A percentile compares a stretch with the other conserved stretches of the same genome.
phyloP scores from a whole-genome alignment of 1,140 invertebrate genomes.

The Pygmarrhopalites habei region DNA sequence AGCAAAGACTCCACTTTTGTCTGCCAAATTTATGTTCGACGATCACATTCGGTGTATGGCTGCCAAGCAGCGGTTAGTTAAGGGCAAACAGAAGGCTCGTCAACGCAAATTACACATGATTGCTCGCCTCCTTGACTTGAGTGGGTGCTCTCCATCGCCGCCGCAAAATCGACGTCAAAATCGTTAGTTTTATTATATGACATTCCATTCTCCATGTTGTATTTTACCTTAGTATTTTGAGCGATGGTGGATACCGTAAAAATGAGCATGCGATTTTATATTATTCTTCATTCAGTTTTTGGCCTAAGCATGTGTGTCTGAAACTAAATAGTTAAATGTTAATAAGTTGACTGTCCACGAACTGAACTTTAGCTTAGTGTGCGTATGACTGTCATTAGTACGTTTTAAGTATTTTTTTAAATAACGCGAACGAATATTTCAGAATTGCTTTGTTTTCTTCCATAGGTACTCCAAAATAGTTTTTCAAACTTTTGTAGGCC shows the following conservation, averaged over 20 bases:
- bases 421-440: too few species aligned
- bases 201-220: background rate
- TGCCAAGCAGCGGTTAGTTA: conserved; percentile 76
- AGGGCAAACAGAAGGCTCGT: conserved; percentile 86
- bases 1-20: conserved; percentile 68
- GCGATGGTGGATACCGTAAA: background rate
- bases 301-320: background rate
- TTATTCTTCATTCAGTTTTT: background rate
- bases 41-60: conserved; percentile 98
- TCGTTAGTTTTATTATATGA: conserved; percentile 17
- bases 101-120: conserved; percentile 94
- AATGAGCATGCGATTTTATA: background rate
- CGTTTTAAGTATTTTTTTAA: too few species aligned
- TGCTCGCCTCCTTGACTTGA: conserved; percentile 77
- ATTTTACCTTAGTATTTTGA: background rate
- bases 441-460: too few species aligned
- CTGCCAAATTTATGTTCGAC: conserved; percentile 93
- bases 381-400: too few species aligned
- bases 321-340: too few species aligned
- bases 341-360: too few species aligned
- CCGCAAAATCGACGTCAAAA: conserved; percentile 26
- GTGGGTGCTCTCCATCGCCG: conserved; percentile 26
- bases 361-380: too few species aligned
- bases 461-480: too few species aligned
- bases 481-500: too few species aligned